A percentile compares a stretch with the other conserved stretches of the same genome.
phyloP scores from a whole-genome alignment of 2,888 invertebrate genomes.

The Apamea sordens region DNA sequence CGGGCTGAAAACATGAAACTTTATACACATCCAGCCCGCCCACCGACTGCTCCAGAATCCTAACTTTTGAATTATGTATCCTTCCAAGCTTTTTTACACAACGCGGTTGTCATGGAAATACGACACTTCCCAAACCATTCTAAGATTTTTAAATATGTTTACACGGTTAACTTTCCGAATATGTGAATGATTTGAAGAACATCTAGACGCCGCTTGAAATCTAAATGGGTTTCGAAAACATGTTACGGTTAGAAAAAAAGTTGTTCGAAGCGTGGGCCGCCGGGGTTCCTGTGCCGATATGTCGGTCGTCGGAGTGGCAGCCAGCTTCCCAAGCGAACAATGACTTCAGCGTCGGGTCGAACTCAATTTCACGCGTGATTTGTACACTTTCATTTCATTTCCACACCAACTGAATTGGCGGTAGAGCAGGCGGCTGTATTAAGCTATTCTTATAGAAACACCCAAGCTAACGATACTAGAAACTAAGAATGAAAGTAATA shows the following conservation, averaged over 20 bases:
- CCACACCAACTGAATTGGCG: slow-evolving; percentile 77
- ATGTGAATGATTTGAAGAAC: slow-evolving; percentile 45
- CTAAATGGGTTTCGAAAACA: slow-evolving; percentile 50
- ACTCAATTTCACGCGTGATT: slow-evolving; percentile 90
- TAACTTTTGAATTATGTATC: slow-evolving; percentile 84
- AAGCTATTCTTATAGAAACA: slow-evolving; percentile 15
- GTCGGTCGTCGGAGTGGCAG: slow-evolving; percentile 72
- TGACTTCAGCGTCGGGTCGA: slow-evolving; percentile 82
- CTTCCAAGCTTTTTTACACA: slow-evolving; percentile 80
- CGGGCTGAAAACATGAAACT: slow-evolving; percentile 83
- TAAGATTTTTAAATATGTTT: slow-evolving; percentile 65
- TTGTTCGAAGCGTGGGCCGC: slow-evolving; percentile 40
- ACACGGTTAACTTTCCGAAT: slow-evolving; percentile 31
- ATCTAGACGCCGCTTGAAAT: slow-evolving; percentile 42
- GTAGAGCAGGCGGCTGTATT: slow-evolving; percentile 57
- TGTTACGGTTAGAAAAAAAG: slow-evolving; percentile 49
- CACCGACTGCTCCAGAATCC: slow-evolving; percentile 73
- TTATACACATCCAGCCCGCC: slow-evolving; percentile 79
- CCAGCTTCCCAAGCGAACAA: slow-evolving; percentile 79
- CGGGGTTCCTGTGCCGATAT: slow-evolving; percentile 64
- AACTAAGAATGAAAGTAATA: slow-evolving; percentile 7
- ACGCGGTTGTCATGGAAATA: slow-evolving; percentile 74
- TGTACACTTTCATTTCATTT: slow-evolving; percentile 87
- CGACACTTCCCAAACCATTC: slow-evolving; percentile 68
- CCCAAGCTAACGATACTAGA: background rate